Conservation (phyloP, 1,140 invertebrate genomes). For the Achroia grisella region DNA sequence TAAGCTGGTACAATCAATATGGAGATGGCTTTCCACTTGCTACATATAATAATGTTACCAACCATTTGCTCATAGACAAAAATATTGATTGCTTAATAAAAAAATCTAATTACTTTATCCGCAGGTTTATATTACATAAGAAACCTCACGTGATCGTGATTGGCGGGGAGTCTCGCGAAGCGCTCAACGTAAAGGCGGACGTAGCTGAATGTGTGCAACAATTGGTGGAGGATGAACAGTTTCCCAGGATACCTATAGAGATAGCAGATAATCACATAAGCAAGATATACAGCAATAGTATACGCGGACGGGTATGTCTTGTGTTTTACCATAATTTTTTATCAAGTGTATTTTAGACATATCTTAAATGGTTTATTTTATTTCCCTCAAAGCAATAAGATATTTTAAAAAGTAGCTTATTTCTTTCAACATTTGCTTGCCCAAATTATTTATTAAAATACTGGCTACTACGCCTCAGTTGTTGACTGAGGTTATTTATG, state of each 20-base stretch:
- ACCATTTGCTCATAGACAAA: too few species aligned
- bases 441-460: too few species aligned
- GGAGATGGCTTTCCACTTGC: too few species aligned
- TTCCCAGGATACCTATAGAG: constrained; percentile 91
- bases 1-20: too few species aligned
- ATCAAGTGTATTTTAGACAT: background rate
- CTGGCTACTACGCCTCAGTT: too few species aligned
- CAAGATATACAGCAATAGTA: constrained; percentile 92
- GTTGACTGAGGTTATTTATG: too few species aligned
- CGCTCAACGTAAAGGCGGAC: constrained; percentile 89
- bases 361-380: too few species aligned
- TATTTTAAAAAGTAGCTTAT: too few species aligned
- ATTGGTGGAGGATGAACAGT: constrained; percentile 89
- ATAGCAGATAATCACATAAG: constrained; percentile 95
- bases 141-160: constrained; percentile 96
- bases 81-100: too few species aligned
- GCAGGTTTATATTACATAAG: constrained; percentile 90
- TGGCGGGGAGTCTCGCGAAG: constrained; percentile 92
- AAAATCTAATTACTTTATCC: constrained; percentile 78
- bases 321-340: constrained; percentile 5
- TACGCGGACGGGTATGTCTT: constrained; percentile 81
- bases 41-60: too few species aligned
- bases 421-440: too few species aligned
- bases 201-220: constrained; percentile 84
- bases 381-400: too few species aligned